Conservation (phyloP, 1,140 invertebrate genomes). For the Apis florea region DNA sequence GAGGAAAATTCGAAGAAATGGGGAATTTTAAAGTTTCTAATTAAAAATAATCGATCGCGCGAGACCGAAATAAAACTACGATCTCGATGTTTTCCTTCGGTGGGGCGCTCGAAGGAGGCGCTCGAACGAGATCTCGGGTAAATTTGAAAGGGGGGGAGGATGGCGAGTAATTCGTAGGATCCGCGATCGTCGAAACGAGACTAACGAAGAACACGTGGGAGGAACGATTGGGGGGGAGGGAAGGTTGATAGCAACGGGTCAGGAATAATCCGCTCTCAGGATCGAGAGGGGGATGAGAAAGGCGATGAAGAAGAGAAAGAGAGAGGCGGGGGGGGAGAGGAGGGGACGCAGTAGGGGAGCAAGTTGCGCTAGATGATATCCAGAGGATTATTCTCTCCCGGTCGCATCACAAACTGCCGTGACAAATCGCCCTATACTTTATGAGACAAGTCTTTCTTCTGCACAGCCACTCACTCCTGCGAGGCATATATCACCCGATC, state of each 20-base stretch:
- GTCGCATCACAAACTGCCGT: constrained; percentile 74
- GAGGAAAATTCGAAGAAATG: no score
- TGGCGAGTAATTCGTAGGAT: constrained; percentile 39
- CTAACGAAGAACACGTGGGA: constrained; percentile 62
- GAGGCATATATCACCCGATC: constrained; percentile 73
- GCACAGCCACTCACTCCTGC: constrained; percentile 66
- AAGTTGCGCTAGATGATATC: constrained; percentile 71
- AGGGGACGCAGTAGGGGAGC: constrained; percentile 41
- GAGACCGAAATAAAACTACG: no score
- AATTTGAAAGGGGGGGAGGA: background rate
- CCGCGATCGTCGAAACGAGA: constrained; percentile 49
- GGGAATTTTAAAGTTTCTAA: no score
- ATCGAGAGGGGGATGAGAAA: constrained; percentile 30
- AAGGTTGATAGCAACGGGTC: constrained; percentile 42
- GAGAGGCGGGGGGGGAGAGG: background rate
- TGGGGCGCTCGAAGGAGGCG: background rate
- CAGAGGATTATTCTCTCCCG: constrained; percentile 76
- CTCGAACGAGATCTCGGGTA: no score
- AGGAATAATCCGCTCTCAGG: constrained; percentile 64
- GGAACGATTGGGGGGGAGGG: background rate
- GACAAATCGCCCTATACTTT: constrained; percentile 75
- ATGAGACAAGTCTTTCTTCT: constrained; percentile 72
- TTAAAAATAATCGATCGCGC: constrained; percentile 23
- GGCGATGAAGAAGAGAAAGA: background rate
- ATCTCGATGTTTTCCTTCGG: no score